Evolutionary conservation across 2,113 vertebrate species (phyloP).

Genomic region (Macquaria australasica): DNA sequence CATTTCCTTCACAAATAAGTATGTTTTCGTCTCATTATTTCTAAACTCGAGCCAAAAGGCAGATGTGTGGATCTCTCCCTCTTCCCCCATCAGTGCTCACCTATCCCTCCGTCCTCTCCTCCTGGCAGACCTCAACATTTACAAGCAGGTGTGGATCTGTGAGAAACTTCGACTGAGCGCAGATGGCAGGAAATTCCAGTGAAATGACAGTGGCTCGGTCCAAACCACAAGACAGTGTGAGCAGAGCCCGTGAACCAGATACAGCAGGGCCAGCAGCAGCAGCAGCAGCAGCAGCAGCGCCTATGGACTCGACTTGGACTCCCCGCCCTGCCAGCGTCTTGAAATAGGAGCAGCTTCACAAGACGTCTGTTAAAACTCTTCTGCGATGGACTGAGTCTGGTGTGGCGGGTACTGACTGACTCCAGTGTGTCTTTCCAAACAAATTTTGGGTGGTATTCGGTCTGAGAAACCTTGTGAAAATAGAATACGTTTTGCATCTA

Average conservation of each 20-base stretch:
- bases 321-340: conserved; percentile 38
- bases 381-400: conserved; percentile 29
- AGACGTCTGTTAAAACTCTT: conserved; percentile 67
- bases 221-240: conserved; percentile 78
- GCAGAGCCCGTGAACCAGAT: conserved; percentile 58
- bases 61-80: not conserved
- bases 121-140: conserved; percentile 59
- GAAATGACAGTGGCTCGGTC: conserved; percentile 77
- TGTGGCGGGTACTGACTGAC: conserved; percentile 47
- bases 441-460: conserved; percentile 54
- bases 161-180: conserved; percentile 71
- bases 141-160: conserved; percentile 81
- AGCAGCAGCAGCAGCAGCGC: conserved; percentile 8
- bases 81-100: conserved; percentile 33
- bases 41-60: not conserved
- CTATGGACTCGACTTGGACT: conserved; percentile 40
- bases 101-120: conserved; percentile 43
- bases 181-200: conserved; percentile 81
- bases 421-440: conserved; percentile 58
- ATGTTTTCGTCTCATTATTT: not conserved
- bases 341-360: conserved; percentile 66
- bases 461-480: conserved; percentile 46
- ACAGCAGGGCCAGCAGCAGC: conserved; percentile 20
- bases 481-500: conserved; percentile 57
- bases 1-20: not conserved